phyloP scores from a whole-genome alignment of 2,888 invertebrate species.

The Callyntrura sp. region DNA sequence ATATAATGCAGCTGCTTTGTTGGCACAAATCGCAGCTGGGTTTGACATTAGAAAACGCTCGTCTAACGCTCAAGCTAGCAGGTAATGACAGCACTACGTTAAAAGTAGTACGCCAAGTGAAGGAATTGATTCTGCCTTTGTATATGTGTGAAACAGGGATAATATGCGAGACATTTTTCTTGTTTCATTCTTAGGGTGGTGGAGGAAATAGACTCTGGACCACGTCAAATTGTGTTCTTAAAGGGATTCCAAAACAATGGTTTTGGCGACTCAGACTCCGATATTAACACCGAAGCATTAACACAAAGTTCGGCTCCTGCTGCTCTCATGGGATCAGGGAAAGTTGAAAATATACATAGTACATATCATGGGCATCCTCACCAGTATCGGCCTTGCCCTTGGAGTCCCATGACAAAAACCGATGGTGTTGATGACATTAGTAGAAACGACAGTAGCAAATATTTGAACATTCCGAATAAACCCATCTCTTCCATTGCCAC shows the following conservation, averaged over 20 bases:
- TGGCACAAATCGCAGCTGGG: constrained; percentile 96
- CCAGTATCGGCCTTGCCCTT: constrained; percentile 89
- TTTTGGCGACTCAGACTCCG: constrained; percentile 80
- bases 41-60: constrained; percentile 91
- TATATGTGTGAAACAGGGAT: neutral
- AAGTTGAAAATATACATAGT: constrained; percentile 88
- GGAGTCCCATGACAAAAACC: constrained; percentile 71
- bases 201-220: constrained; percentile 77
- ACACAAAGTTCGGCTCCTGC: constrained; percentile 75
- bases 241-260: constrained; percentile 82
- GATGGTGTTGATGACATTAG: constrained; percentile 87
- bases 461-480: constrained; percentile 85
- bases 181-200: neutral
- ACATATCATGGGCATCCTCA: constrained; percentile 95
- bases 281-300: constrained; percentile 81
- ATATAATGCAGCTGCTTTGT: constrained; percentile 96
- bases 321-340: constrained; percentile 81
- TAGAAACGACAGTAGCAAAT: constrained; percentile 77
- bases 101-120: too few species aligned
- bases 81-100: constrained; percentile 2
- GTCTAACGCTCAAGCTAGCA: constrained; percentile 69
- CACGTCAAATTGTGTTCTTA: constrained; percentile 79
- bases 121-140: neutral
- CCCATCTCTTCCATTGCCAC: constrained; percentile 88
- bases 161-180: neutral